These are phyloP conservation scores for Cercopithecus diana DNA, from an alignment of 2,797 vertebrate genomes.

Conservation along the genomic window DNA sequence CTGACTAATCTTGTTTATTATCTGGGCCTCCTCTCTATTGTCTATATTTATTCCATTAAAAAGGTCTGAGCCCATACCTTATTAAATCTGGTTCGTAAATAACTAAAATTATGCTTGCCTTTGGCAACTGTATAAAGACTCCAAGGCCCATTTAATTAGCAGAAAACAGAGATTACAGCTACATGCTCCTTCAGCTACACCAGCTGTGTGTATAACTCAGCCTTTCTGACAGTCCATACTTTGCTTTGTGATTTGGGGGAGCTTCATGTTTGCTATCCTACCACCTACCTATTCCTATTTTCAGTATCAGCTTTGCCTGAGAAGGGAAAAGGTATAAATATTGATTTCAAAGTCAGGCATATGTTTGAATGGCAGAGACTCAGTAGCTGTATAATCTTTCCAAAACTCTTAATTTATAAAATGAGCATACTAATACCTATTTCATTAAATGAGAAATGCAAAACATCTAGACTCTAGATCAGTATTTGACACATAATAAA, in stretches of 20 bases:
- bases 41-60: conserved; percentile 27
- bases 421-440: not conserved
- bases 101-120: conserved; percentile 40
- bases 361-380: not conserved
- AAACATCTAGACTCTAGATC: conserved; percentile 6
- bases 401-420: conserved; percentile 32
- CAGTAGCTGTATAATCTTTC: not conserved
- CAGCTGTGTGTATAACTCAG: not conserved
- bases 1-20: not conserved
- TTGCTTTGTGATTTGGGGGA: not conserved
- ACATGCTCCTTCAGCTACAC: not conserved
- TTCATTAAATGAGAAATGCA: not conserved
- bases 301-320: conserved; percentile 27
- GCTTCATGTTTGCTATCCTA: not conserved
- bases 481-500: not conserved
- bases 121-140: conserved; percentile 4
- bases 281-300: not conserved
- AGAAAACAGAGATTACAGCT: not conserved
- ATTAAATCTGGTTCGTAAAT: not conserved
- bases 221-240: not conserved
- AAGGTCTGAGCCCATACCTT: not conserved
- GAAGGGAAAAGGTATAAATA: not conserved
- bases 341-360: conserved; percentile 9
- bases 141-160: not conserved
- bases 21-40: not conserved